Evolutionary conservation across 2,113 vertebrate species (phyloP), one percentile per base, ranked within the genome.

Genomic region (Falcunculus frontatus): DNA sequence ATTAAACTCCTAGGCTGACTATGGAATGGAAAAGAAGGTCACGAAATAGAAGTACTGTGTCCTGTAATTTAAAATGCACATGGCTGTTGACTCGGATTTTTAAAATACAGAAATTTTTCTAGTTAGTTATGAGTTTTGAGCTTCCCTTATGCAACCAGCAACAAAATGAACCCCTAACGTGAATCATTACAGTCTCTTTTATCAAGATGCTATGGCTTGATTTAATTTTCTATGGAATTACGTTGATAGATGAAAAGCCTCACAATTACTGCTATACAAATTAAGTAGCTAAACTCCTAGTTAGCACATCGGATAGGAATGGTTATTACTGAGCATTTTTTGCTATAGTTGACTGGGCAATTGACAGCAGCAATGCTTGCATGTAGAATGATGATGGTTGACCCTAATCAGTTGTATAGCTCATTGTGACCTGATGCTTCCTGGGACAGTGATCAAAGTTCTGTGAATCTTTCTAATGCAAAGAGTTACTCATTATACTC

Each of bases 361-460:
- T 77, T 13, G 30, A 90, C 56, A 96, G 32, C 93, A 90, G 47
- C 88, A 60, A 16, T 94, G 84, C 88, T 94, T 89, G 77, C 64
- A 62, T 4, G 10, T 69, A 68, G 56, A 76, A 59, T 93, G 75
- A 86, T 81, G 65, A 80, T 84, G 79, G 89, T 80, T 63, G 20
- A 93, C 94, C 56, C 82, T 95, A 95, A 95, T 96, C 92, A 92
- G 80, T 96, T 97, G 91, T 96, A 95, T 90, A 89, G 97, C 95
- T 97, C 91, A 82, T 81, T 81, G 90, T 97, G 96, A 96, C 97
- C 97, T 49, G 25, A 79, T 95, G 91, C 81, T 96, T 97, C 89
- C 89, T 37, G 80, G 94, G 89, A 96, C 91, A 93, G 50, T 93
- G 97, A 97, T 97, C 97, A 97, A 97, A 97, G 97, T 97, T 94